These are phyloP conservation scores for Physeter macrocephalus DNA, from an alignment of 2,113 vertebrate species.

Conservation along the genomic window DNA sequence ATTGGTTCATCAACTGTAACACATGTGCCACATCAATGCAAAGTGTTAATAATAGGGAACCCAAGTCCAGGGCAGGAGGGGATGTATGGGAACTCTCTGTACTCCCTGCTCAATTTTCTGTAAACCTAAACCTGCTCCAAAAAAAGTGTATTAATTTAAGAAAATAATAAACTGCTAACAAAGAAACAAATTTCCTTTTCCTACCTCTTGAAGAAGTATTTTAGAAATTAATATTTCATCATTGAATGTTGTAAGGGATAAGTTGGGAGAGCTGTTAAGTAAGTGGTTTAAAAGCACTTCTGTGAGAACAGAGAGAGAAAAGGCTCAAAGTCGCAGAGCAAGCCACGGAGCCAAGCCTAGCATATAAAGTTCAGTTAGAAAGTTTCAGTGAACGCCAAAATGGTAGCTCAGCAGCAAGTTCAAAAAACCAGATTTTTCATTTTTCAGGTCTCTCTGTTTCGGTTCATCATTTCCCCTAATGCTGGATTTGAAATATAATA, in stretches of 20 bases:
- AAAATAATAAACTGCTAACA: background rate
- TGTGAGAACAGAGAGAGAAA: background rate
- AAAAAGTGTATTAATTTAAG: background rate
- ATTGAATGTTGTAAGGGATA: accelerated
- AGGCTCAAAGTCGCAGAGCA: background rate
- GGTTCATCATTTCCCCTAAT: background rate
- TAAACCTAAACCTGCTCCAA: background rate
- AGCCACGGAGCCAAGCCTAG: accelerated
- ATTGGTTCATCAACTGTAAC: accelerated
- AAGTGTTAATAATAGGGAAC: accelerated
- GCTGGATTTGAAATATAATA: background rate
- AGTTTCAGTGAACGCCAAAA: accelerated
- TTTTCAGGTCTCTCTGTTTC: accelerated
- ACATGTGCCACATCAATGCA: accelerated
- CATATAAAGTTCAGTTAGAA: accelerated
- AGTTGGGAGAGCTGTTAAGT: too few relatives aligned
- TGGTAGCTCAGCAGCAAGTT: background rate
- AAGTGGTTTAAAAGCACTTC: accelerated
- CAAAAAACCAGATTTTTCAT: accelerated
- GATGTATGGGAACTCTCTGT: accelerated
- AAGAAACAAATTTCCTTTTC: background rate
- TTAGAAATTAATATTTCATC: background rate
- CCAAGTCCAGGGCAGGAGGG: accelerated
- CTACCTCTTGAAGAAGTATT: background rate
- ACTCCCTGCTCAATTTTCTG: background rate